These are phyloP conservation scores for Ptilorrhoa leucosticta DNA, from an alignment of 2,113 vertebrate genomes.

Conservation along the genomic window DNA sequence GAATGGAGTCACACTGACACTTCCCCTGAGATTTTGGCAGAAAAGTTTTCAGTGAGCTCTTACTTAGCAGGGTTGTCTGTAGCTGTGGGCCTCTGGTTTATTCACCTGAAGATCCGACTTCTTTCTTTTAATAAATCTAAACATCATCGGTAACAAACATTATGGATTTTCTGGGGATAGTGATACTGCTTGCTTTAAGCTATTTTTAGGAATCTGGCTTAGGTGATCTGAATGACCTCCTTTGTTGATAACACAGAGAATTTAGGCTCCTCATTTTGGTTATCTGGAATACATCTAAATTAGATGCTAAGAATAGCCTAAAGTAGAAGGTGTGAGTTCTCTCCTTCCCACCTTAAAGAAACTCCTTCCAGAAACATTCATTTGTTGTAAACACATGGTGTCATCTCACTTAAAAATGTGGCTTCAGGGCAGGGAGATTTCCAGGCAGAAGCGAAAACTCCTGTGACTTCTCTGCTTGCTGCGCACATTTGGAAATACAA, in stretches of 20 bases:
- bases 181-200: background rate
- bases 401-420: background rate
- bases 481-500: background rate
- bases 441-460: background rate
- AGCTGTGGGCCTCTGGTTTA: background rate
- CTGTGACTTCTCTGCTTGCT: background rate
- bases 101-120: background rate
- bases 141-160: background rate
- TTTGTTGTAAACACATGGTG: background rate
- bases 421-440: background rate
- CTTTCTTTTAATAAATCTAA: background rate
- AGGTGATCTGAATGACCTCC: background rate
- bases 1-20: background rate
- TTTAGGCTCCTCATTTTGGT: background rate
- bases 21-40: background rate
- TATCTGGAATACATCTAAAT: background rate
- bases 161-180: background rate
- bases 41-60: background rate
- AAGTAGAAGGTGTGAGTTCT: background rate
- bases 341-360: background rate
- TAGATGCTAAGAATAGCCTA: background rate
- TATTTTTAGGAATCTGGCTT: background rate
- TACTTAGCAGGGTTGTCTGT: background rate
- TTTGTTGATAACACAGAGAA: background rate
- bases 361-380: background rate